Evolutionary conservation across 2,888 invertebrate species (phyloP).

Genomic region (Orthosia gracilis): DNA sequence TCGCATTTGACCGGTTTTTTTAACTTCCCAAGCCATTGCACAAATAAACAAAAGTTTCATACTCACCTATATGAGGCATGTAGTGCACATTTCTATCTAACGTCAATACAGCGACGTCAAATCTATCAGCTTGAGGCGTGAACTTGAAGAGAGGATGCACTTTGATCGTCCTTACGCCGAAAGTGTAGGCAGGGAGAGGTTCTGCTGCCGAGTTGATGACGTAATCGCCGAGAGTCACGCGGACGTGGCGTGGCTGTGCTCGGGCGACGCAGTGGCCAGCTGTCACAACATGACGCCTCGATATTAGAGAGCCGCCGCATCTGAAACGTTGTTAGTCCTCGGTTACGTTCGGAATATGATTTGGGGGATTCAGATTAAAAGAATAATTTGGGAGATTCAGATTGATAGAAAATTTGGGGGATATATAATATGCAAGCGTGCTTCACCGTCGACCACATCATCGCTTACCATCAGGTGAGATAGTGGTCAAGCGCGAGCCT

Average conservation of each 20-base stretch:
- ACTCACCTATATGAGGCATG: constrained; percentile 95
- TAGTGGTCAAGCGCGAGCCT: no score
- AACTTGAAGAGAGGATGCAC: constrained; percentile 96
- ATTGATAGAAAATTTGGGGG: not conserved
- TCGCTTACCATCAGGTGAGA: no score
- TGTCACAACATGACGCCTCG: constrained; percentile 97
- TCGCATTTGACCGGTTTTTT: no score
- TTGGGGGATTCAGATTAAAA: not conserved
- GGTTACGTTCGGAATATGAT: constrained; percentile 23
- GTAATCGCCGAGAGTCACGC: constrained; percentile 98
- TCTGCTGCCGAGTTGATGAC: constrained; percentile 98
- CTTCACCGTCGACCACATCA: no score
- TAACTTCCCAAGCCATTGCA: not conserved
- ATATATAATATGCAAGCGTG: no score
- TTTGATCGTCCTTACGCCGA: constrained; percentile 97
- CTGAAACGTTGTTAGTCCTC: constrained; percentile 84
- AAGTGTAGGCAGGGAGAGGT: constrained; percentile 97
- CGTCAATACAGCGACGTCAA: constrained; percentile 97
- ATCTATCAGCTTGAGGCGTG: constrained; percentile 97
- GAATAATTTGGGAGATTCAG: not conserved
- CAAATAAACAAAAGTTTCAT: constrained; percentile 3
- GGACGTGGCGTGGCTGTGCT: constrained; percentile 97
- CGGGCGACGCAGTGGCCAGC: constrained; percentile 98
- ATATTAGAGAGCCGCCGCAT: constrained; percentile 98
- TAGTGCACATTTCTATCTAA: constrained; percentile 97